These are phyloP conservation scores for Acromyrmex charruanus DNA, from an alignment of 1,140 invertebrate genomes.

Conservation along the genomic window DNA sequence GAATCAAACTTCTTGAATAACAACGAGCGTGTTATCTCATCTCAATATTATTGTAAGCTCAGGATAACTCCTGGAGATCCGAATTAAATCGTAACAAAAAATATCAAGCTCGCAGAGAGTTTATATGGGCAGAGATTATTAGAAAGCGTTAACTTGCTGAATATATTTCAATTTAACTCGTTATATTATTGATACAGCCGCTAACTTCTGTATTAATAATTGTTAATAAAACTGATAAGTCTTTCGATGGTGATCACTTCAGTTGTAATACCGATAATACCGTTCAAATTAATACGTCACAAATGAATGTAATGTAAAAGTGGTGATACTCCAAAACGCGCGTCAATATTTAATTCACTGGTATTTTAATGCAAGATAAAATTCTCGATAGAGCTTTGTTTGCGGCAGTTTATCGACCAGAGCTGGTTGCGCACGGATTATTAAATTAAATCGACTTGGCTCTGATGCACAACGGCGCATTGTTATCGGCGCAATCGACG, in stretches of 20 bases:
- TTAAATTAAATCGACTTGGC: constrained; percentile 55
- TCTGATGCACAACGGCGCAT: constrained; percentile 34
- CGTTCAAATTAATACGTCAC: constrained; percentile 6
- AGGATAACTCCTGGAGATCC: neutral
- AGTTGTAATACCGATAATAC: neutral
- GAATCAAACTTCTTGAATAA: constrained; percentile 13
- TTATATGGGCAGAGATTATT: neutral
- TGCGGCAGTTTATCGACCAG: constrained; percentile 41
- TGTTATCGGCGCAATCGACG: constrained; percentile 43
- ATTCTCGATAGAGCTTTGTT: constrained; percentile 38
- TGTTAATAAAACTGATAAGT: neutral
- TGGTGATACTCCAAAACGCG: constrained; percentile 34
- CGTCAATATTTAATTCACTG: constrained; percentile 45
- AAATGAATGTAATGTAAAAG: constrained; percentile 1
- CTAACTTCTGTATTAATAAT: neutral
- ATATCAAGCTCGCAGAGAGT: neutral
- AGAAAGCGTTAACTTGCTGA: neutral
- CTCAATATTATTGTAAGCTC: neutral
- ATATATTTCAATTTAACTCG: neutral
- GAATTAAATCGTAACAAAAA: neutral
- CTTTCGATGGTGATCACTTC: neutral
- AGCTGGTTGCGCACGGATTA: constrained; percentile 20
- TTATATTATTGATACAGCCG: neutral
- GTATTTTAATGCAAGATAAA: constrained; percentile 37
- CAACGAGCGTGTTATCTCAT: neutral